phyloP scores from a whole-genome alignment of 2,797 vertebrate species.

The Eremophila alpestris region DNA sequence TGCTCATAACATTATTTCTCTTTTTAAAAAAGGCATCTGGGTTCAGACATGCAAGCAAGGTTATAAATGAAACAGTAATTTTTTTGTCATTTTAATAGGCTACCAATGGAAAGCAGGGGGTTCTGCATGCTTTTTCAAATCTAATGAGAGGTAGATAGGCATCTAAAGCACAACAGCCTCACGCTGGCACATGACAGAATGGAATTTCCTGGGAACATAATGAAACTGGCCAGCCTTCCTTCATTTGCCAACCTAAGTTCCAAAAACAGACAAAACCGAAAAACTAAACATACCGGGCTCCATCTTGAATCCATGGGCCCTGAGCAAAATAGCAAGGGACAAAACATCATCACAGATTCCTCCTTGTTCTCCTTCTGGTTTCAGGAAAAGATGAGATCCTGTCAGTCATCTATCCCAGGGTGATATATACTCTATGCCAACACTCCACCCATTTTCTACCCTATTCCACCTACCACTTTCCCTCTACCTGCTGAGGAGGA shows the following conservation, averaged over 20 bases:
- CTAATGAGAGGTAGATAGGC: constrained; percentile 45
- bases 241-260: not conserved
- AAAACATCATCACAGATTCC: not conserved
- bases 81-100: constrained; percentile 24
- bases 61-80: not conserved
- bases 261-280: constrained; percentile 30
- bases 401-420: not conserved
- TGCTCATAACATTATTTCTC: not conserved
- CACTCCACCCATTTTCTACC: not conserved
- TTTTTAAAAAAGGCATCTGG: not conserved
- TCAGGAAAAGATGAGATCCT: not conserved
- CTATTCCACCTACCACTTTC: not conserved
- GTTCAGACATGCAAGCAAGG: not conserved
- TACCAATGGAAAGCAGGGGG: constrained; percentile 11
- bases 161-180: constrained; percentile 52
- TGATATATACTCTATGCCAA: not conserved
- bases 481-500: not conserved
- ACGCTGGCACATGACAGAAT: not conserved
- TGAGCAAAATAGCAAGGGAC: not conserved
- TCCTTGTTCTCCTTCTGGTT: constrained; percentile 1
- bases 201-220: constrained; percentile 43
- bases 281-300: not conserved
- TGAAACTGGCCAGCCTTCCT: constrained; percentile 12
- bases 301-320: not conserved
- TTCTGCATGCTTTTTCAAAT: constrained; percentile 20